phyloP scores from a whole-genome alignment of 2,113 vertebrate species.

The zebrafish (Danio rerio) region DNA sequence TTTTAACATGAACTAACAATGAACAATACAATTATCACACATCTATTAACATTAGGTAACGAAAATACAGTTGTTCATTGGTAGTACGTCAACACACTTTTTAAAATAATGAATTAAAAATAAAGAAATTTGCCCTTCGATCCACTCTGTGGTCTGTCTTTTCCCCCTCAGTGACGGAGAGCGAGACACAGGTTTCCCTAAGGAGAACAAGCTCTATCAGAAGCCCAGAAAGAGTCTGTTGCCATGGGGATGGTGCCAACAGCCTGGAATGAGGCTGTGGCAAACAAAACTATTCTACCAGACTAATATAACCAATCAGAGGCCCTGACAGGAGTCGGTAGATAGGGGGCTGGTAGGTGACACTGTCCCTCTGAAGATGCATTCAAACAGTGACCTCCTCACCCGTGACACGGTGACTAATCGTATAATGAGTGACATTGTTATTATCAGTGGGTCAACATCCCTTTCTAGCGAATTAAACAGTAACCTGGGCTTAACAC shows the following conservation, averaged over 20 bases:
- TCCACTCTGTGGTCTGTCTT: slow-evolving; percentile 23
- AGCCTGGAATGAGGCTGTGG: slow-evolving; percentile 67
- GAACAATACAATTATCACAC: too few species aligned
- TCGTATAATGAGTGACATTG: neutral
- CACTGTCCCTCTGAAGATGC: neutral
- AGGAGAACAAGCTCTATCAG: slow-evolving; percentile 69
- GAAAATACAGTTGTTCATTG: too few species aligned
- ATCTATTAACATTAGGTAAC: too few species aligned
- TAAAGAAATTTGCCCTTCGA: slow-evolving; percentile 41
- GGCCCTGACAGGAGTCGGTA: neutral
- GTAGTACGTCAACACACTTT: too few species aligned
- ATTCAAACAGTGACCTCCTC: neutral
- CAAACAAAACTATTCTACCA: slow-evolving; percentile 45
- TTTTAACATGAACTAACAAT: too few species aligned
- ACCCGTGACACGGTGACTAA: neutral
- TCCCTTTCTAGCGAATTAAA: neutral
- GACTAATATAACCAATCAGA: slow-evolving; percentile 45
- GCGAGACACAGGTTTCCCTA: slow-evolving; percentile 37
- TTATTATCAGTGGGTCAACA: neutral
- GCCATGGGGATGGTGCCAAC: slow-evolving; percentile 79
- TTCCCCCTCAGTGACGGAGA: slow-evolving; percentile 24
- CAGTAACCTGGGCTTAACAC: neutral
- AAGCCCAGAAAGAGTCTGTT: slow-evolving; percentile 76
- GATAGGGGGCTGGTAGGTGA: neutral
- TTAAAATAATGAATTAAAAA: too few species aligned